These are phyloP conservation scores for Lomographa bimaculata DNA, from an alignment of 2,888 invertebrate genomes.

Conservation along the genomic window DNA sequence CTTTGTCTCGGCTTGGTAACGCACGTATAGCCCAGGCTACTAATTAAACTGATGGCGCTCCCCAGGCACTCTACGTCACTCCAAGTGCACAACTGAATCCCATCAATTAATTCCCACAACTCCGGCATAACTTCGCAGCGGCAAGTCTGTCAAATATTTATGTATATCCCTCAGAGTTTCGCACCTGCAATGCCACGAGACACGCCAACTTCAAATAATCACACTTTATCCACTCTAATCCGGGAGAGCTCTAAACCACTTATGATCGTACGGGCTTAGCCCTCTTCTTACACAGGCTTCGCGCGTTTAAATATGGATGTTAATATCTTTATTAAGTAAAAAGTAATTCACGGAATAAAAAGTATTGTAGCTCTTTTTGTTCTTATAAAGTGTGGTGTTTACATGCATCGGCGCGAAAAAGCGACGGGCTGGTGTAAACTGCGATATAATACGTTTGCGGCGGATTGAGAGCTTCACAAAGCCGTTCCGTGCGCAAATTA, in stretches of 20 bases:
- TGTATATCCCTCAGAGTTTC: slow-evolving; percentile 20
- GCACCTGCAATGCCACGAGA: slow-evolving; percentile 15
- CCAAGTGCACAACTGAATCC: slow-evolving; percentile 6
- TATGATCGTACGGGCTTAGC: slow-evolving; percentile 23
- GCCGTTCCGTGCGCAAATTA: slow-evolving; percentile 50
- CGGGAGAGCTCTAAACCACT: slow-evolving; percentile 25
- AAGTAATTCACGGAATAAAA: background rate
- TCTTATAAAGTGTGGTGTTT: slow-evolving; percentile 4
- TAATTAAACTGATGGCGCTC: slow-evolving; percentile 17
- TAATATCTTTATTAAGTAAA: background rate
- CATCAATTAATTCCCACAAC: slow-evolving; percentile 14
- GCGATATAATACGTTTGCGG: slow-evolving; percentile 9
- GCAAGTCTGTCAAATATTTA: slow-evolving; percentile 20
- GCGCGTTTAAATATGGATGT: slow-evolving; percentile 1
- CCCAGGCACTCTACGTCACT: slow-evolving; percentile 11
- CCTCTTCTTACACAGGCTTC: slow-evolving; percentile 7
- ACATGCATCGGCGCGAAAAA: slow-evolving; percentile 9
- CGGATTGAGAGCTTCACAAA: slow-evolving; percentile 37
- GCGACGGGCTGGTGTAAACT: background rate
- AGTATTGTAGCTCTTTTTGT: slow-evolving; percentile 7
- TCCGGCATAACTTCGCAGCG: slow-evolving; percentile 13
- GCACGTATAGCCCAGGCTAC: slow-evolving; percentile 7
- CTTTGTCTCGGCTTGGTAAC: slow-evolving; percentile 7
- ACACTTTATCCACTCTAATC: slow-evolving; percentile 26
- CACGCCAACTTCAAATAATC: slow-evolving; percentile 26